phyloP scores from a whole-genome alignment of 2,797 vertebrate species.

The Rhadinocentrus ornatus region DNA sequence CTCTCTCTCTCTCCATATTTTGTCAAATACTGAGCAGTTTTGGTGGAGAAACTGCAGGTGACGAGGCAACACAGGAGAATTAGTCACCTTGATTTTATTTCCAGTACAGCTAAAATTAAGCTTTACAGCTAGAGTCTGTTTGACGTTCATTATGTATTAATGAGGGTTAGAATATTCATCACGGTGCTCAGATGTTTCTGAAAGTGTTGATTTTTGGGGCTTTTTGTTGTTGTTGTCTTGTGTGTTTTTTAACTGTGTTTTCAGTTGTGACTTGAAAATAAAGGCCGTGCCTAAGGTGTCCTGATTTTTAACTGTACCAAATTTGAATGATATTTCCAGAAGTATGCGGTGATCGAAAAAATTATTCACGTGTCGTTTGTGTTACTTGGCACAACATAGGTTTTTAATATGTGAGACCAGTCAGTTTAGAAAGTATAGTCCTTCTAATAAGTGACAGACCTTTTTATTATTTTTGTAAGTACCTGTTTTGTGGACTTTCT shows the following conservation, averaged over 20 bases:
- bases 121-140: conserved; percentile 18
- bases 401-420: neutral
- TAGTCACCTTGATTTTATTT: conserved; percentile 29
- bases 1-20: conserved; percentile 42
- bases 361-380: neutral
- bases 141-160: conserved; percentile 35
- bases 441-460: neutral
- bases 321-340: neutral
- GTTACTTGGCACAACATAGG: neutral
- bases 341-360: neutral
- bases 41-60: conserved; percentile 10
- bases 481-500: neutral
- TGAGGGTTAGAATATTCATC: conserved; percentile 41
- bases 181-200: conserved; percentile 2
- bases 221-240: too few species aligned
- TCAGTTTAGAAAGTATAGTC: neutral
- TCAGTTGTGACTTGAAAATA: conserved; percentile 4
- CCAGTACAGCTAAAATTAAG: conserved; percentile 9
- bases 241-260: conserved; percentile 5
- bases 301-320: neutral
- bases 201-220: neutral
- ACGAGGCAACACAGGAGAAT: conserved; percentile 17
- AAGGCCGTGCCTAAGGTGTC: neutral
- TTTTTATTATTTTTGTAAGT: neutral
- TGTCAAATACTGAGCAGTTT: conserved; percentile 42